These are phyloP conservation scores for Acleris cristana DNA, from an alignment of 2,888 invertebrate species.

Conservation along the genomic window DNA sequence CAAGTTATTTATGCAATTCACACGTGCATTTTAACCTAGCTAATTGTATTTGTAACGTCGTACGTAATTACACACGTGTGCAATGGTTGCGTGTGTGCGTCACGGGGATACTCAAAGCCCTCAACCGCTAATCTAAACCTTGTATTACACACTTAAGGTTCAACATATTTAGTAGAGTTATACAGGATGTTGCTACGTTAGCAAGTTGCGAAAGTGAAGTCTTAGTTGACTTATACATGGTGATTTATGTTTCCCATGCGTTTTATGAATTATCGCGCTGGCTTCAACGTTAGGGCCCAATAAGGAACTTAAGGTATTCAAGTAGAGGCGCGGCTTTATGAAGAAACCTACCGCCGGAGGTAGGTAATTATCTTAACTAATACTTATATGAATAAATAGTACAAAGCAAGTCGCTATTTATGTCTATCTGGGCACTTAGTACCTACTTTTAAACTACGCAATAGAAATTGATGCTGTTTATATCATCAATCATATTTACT, in stretches of 20 bases:
- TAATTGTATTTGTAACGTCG: conserved; percentile 28
- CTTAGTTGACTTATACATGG: conserved; percentile 33
- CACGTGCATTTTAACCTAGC: conserved; percentile 25
- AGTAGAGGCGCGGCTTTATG: conserved; percentile 3
- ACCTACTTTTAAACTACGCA: too few species aligned
- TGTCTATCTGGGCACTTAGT: too few species aligned
- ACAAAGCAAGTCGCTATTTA: too few species aligned
- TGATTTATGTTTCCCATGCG: conserved; percentile 35
- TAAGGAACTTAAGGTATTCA: conserved; percentile 11
- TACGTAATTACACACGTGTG: conserved; percentile 30
- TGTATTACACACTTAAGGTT: conserved; percentile 4
- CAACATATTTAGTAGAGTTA: conserved; percentile 1
- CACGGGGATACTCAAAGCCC: conserved; percentile 13
- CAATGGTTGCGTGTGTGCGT: conserved; percentile 9
- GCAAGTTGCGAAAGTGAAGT: conserved; percentile 35
- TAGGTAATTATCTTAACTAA: too few species aligned
- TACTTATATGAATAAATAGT: too few species aligned
- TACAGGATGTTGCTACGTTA: conserved; percentile 29
- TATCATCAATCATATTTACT: too few species aligned
- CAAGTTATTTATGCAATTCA: conserved; percentile 16
- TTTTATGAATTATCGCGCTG: conserved; percentile 29
- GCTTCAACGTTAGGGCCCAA: conserved; percentile 9
- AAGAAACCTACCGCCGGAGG: neutral
- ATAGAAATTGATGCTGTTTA: too few species aligned
- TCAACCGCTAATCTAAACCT: neutral